These are phyloP conservation scores for Barbus barbus DNA, from an alignment of 2,113 vertebrate genomes.

Conservation along the genomic window DNA sequence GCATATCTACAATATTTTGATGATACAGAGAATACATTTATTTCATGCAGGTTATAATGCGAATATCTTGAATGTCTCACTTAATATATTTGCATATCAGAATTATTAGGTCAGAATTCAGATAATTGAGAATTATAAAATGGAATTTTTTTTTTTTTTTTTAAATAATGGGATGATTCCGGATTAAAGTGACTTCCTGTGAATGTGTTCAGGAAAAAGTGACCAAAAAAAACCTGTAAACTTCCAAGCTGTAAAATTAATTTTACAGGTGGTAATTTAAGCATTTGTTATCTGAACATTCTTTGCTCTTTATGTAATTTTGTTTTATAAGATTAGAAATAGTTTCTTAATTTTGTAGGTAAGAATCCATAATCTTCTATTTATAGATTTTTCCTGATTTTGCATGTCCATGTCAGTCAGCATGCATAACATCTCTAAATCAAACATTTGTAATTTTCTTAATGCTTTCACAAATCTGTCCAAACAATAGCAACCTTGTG, in stretches of 20 bases:
- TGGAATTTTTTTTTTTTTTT: not conserved
- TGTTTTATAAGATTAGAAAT: not conserved
- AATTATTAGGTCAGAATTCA: not conserved
- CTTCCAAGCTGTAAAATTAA: not conserved
- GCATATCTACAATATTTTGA: not conserved
- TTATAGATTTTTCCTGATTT: not conserved
- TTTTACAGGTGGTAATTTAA: not conserved
- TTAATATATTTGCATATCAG: not conserved
- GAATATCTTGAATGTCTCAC: no score
- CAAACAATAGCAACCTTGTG: not conserved
- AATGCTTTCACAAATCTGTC: not conserved
- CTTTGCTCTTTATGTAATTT: not conserved
- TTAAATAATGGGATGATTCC: not conserved
- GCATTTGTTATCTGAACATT: not conserved
- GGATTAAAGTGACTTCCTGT: no score
- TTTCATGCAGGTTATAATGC: not conserved
- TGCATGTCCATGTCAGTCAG: not conserved
- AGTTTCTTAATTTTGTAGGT: not conserved
- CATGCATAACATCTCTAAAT: not conserved
- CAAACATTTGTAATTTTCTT: not conserved
- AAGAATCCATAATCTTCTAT: not conserved
- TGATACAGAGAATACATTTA: not conserved
- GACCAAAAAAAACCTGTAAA: conserved; percentile 3
- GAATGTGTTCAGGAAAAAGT: not conserved
- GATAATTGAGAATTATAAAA: not conserved